These are phyloP conservation scores for Papilio machaon DNA, from an alignment of 1,140 invertebrate genomes.

Conservation along the genomic window DNA sequence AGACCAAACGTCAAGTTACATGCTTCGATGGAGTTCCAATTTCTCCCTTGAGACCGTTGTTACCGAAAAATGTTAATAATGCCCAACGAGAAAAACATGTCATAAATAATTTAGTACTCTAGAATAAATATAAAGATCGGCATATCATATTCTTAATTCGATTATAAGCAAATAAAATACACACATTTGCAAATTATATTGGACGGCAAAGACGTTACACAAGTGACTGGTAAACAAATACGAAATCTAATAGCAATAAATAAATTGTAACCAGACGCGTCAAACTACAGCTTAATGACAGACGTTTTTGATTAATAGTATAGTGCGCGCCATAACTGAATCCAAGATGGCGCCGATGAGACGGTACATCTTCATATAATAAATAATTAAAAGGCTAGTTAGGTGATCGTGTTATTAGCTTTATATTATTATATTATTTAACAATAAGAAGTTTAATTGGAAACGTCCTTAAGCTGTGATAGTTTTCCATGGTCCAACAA, in stretches of 20 bases:
- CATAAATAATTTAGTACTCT: conserved; percentile 37
- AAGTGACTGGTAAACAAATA: conserved; percentile 15
- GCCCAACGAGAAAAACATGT: conserved; percentile 54
- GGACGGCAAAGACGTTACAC: conserved; percentile 37
- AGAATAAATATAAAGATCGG: conserved; percentile 37
- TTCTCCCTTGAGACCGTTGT: conserved; percentile 49
- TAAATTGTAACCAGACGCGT: background rate
- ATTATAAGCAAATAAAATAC: conserved; percentile 19
- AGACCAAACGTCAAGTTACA: conserved; percentile 70
- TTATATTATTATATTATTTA: background rate
- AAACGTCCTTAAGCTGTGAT: background rate
- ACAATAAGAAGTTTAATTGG: background rate
- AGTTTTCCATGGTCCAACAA: background rate
- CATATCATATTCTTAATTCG: conserved; percentile 34
- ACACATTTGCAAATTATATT: conserved; percentile 31
- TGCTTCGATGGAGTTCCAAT: conserved; percentile 52
- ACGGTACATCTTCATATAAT: background rate
- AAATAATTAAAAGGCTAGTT: background rate
- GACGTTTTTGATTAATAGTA: conserved; percentile 2
- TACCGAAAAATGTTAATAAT: conserved; percentile 70
- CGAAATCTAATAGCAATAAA: conserved; percentile 20
- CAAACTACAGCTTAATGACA: background rate
- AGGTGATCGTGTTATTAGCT: background rate
- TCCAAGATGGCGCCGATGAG: background rate
- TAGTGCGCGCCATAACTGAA: background rate